Evolutionary conservation across 2,797 vertebrate genomes (phyloP).

Genomic region (Ispidina lecontei): DNA sequence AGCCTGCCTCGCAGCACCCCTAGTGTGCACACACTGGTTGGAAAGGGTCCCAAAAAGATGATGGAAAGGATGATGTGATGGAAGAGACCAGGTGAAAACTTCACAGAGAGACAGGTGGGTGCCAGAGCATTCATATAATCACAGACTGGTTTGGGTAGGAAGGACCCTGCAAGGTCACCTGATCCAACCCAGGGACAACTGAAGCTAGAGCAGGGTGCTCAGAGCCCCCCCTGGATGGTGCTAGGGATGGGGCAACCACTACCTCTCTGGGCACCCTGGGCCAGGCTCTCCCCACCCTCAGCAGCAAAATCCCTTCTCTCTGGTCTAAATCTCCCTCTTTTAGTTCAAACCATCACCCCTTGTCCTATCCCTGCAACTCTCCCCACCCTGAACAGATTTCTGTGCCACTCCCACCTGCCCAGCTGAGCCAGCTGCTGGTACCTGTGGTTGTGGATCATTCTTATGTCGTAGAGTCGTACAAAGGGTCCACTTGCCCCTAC

Average conservation of each 20-base stretch:
- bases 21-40: fast-evolving
- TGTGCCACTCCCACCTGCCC: fast-evolving
- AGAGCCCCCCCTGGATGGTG: not conserved
- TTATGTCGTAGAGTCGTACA: slow-evolving; percentile 96
- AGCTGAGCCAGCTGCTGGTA: not conserved
- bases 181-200: not conserved
- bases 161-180: not conserved
- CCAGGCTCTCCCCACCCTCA: not conserved
- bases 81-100: not conserved
- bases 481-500: slow-evolving; percentile 96
- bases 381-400: not conserved
- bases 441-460: slow-evolving; percentile 99
- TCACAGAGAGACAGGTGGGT: fast-evolving
- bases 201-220: not conserved
- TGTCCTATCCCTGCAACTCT: not conserved
- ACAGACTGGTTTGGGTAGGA: not conserved
- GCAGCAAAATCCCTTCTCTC: not conserved
- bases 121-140: not conserved
- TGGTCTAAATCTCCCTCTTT: not conserved
- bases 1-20: not conserved
- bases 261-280: not conserved
- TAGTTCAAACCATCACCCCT: not conserved
- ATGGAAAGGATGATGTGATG: not conserved
- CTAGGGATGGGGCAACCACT: not conserved
- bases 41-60: not conserved